Evolutionary conservation across 2,888 invertebrate species (phyloP).

Genomic region (Ferrisia virgata): DNA sequence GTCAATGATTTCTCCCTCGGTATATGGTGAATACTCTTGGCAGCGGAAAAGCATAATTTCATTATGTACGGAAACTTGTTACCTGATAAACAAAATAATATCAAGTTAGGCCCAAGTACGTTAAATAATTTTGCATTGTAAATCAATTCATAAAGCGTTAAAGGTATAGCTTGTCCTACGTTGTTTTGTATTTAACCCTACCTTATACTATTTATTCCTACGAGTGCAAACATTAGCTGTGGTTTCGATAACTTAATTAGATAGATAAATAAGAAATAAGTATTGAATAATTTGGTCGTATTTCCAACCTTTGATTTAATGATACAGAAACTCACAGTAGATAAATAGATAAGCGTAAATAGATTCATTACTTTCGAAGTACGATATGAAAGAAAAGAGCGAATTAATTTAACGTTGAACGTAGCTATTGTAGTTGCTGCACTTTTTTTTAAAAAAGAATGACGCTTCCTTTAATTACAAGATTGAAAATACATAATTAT

Average conservation of each 20-base stretch:
- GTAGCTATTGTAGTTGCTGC: too few relatives aligned
- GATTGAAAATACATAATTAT: too few relatives aligned
- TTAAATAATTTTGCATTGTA: too few relatives aligned
- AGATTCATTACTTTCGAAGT: not conserved
- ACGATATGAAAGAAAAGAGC: too few relatives aligned
- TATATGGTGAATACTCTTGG: constrained; percentile 36
- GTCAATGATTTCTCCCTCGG: constrained; percentile 16
- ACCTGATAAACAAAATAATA: constrained; percentile 58
- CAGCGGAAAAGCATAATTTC: constrained; percentile 94
- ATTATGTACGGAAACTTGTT: constrained; percentile 98
- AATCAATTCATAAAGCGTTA: too few relatives aligned
- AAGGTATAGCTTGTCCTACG: too few relatives aligned
- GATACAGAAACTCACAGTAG: not conserved
- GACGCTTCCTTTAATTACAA: too few relatives aligned
- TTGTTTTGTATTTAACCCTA: too few relatives aligned
- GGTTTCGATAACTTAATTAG: not conserved
- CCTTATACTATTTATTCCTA: too few relatives aligned
- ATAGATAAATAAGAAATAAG: not conserved
- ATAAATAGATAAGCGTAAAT: not conserved
- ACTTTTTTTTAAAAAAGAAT: too few relatives aligned
- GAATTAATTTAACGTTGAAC: too few relatives aligned
- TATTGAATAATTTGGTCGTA: not conserved
- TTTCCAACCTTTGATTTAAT: not conserved
- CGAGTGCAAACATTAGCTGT: too few relatives aligned
- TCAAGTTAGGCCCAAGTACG: not conserved